Evolutionary conservation across 30 jellyfish, hydroid and myxozoan genomes (phyloP).

Genomic region (Aurelia aurita complex sp. Pacific): DNA sequence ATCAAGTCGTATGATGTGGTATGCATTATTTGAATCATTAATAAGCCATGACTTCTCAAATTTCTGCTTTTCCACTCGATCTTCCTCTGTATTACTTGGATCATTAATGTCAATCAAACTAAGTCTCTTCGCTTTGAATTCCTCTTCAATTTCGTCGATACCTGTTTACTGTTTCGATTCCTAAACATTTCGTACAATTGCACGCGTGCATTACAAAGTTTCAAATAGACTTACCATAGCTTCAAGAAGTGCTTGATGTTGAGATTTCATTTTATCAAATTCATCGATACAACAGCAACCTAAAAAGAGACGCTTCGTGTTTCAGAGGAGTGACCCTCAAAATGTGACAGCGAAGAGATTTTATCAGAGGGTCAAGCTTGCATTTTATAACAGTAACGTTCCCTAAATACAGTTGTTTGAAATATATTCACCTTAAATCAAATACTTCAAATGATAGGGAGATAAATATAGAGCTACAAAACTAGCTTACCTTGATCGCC

Average conservation of each 20-base stretch:
- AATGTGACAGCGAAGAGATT: no score
- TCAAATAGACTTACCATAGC: constrained; percentile 77
- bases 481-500: constrained; percentile 88
- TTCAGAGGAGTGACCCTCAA: neutral
- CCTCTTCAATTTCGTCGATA: constrained; percentile 97
- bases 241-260: constrained; percentile 97
- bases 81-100: constrained; percentile 97
- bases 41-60: constrained; percentile 99
- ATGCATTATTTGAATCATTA: no score
- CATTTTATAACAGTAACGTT: no score
- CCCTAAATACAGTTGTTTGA: no score
- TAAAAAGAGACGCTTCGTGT: neutral
- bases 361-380: no score
- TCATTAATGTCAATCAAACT: constrained; percentile 94
- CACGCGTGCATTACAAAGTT: no score
- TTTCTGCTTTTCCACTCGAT: constrained; percentile 90
- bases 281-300: constrained; percentile 99
- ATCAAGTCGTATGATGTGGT: no score
- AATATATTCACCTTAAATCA: no score
- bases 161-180: constrained; percentile 99
- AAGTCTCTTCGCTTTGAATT: constrained; percentile 95
- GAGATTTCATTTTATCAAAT: constrained; percentile 98
- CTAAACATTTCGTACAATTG: constrained; percentile 72
- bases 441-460: no score
- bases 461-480: no score